Percentiles rank a stretch among this genome's conserved stretches.
Evolutionary conservation across 2,888 invertebrate species (phyloP).

Genomic region (Muscina levida): DNA sequence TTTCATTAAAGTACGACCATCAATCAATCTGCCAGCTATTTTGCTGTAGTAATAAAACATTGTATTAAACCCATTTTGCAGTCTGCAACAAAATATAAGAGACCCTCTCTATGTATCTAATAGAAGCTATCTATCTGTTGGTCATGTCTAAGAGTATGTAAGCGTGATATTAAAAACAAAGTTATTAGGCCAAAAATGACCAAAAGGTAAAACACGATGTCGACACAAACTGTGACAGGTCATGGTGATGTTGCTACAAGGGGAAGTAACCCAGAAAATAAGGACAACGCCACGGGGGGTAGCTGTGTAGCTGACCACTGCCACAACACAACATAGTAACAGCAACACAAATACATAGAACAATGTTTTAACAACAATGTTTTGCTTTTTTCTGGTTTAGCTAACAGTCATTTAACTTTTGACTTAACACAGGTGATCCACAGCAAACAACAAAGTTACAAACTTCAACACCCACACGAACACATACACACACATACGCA

Average conservation of each 20-base stretch:
- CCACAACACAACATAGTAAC: background rate
- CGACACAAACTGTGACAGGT: slow-evolving; percentile 40
- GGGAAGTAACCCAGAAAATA: slow-evolving; percentile 3
- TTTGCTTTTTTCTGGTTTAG: slow-evolving; percentile 41
- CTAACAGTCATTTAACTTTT: slow-evolving; percentile 65
- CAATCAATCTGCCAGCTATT: slow-evolving; percentile 62
- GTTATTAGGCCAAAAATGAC: slow-evolving; percentile 61
- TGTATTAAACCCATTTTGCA: slow-evolving; percentile 53
- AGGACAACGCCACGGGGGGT: background rate
- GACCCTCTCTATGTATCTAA: background rate
- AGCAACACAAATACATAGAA: slow-evolving; percentile 46
- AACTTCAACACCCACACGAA: slow-evolving; percentile 69
- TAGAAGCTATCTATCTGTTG: no score
- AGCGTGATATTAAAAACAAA: slow-evolving; percentile 46
- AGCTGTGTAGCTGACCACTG: background rate
- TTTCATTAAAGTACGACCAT: slow-evolving; percentile 46
- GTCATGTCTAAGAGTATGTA: no score
- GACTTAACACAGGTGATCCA: slow-evolving; percentile 69
- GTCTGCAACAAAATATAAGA: slow-evolving; percentile 39
- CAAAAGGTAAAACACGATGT: slow-evolving; percentile 43
- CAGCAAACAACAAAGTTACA: slow-evolving; percentile 58
- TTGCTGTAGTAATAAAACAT: slow-evolving; percentile 55
- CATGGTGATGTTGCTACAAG: background rate
- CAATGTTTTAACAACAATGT: slow-evolving; percentile 47
- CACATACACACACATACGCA: slow-evolving; percentile 23